phyloP scores from a whole-genome alignment of 2,888 invertebrate genomes.

The Ptychoptera contaminata region DNA sequence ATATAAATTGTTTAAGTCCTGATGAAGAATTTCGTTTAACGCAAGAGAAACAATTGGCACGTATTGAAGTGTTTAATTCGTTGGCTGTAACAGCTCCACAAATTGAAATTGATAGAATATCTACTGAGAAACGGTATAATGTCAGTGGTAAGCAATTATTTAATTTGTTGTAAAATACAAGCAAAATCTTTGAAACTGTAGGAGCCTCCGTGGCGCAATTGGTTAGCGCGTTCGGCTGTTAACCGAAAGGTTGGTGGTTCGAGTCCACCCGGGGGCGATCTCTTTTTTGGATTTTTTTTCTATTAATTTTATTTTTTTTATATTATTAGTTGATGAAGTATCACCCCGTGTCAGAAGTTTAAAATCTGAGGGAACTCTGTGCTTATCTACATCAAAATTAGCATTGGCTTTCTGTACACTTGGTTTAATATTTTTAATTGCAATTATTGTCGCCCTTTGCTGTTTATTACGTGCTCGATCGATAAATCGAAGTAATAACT shows the following conservation, averaged over 20 bases:
- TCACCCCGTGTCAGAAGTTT: conserved; percentile 20
- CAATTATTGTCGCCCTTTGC: conserved; percentile 51
- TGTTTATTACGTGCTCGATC: conserved; percentile 45
- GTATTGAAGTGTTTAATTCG: conserved; percentile 62
- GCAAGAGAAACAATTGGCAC: conserved; percentile 26
- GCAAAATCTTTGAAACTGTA: not conserved
- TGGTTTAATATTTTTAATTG: conserved; percentile 54
- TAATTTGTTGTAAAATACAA: too few relatives aligned
- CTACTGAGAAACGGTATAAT: not conserved
- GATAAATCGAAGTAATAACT: conserved; percentile 13
- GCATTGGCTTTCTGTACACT: conserved; percentile 57
- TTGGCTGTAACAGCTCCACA: conserved; percentile 65
- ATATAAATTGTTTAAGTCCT: conserved; percentile 30
- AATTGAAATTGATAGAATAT: conserved; percentile 45
- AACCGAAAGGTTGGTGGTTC: conserved; percentile 5
- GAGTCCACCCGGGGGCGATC: conserved; percentile 3
- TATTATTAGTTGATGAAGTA: conserved; percentile 27
- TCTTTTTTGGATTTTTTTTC: not conserved
- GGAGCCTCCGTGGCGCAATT: conserved; percentile 4
- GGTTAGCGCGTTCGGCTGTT: conserved; percentile 5
- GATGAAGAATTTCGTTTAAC: conserved; percentile 22
- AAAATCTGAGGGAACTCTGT: conserved; percentile 35
- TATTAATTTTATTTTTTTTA: conserved; percentile 8
- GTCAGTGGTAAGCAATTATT: conserved; percentile 20
- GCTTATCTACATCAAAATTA: conserved; percentile 61